Evolutionary conservation across 2,888 invertebrate species (phyloP).

Genomic region (Eudasyphora cyanicolor): DNA sequence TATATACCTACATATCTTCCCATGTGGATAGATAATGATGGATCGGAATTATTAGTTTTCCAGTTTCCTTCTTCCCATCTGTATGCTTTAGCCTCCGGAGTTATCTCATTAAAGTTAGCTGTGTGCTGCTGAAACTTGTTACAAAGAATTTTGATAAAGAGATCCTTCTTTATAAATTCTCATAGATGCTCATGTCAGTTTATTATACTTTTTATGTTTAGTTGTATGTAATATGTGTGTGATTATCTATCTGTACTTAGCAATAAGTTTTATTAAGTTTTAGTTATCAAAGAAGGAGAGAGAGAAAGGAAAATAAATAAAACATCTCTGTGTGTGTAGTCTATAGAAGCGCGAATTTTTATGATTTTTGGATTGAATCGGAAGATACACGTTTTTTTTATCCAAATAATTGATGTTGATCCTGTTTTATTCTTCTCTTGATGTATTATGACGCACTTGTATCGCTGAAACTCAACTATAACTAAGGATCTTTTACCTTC

Average conservation of each 20-base stretch:
- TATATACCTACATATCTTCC: not conserved
- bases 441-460: not conserved
- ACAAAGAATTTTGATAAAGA: not conserved
- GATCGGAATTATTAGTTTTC: not conserved
- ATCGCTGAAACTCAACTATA: not conserved
- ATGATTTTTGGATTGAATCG: not conserved
- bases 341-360: not conserved
- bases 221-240: not conserved
- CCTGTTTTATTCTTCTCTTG: not conserved
- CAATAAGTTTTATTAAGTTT: not conserved
- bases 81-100: not conserved
- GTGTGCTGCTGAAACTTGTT: not conserved
- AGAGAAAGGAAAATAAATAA: not conserved
- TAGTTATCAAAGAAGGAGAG: slow-evolving; percentile 1
- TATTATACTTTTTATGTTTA: not conserved
- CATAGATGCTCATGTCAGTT: not conserved
- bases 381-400: too few species aligned
- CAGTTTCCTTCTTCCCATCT: not conserved
- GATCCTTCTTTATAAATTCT: not conserved
- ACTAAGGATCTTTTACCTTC: not conserved
- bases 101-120: not conserved
- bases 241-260: not conserved
- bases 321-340: slow-evolving; percentile 3
- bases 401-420: not conserved
- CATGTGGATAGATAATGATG: slow-evolving; percentile 8